phyloP scores from a whole-genome alignment of 2,113 vertebrate species.

The Scartelaos histophorus region DNA sequence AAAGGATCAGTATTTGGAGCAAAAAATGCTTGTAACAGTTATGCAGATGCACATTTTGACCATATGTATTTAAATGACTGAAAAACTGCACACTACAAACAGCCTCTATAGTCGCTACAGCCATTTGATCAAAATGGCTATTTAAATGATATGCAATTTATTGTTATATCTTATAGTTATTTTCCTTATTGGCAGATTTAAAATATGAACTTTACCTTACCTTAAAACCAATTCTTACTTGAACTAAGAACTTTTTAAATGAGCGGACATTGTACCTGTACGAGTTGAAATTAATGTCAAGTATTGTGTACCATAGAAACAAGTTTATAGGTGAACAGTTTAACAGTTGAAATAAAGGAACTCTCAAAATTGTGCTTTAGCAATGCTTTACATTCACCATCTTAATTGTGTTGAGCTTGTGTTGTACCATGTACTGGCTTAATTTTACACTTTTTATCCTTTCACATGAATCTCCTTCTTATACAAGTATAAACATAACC shows the following conservation, averaged over 20 bases:
- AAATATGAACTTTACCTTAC: too few species aligned
- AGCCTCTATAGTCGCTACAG: not conserved
- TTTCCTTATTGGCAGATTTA: not conserved
- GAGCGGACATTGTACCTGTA: too few species aligned
- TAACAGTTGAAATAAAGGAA: conserved; percentile 20
- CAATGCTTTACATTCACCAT: conserved; percentile 75
- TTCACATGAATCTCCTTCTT: conserved; percentile 46
- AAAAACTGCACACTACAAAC: conserved; percentile 8
- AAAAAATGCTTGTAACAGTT: conserved; percentile 20
- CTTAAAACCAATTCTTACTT: too few species aligned
- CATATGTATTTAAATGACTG: not conserved
- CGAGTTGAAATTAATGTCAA: not conserved
- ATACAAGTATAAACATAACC: conserved; percentile 72
- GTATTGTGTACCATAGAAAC: conserved; percentile 31
- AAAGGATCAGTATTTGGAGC: not conserved
- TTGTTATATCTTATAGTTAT: not conserved
- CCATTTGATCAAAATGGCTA: not conserved
- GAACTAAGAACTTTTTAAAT: too few species aligned
- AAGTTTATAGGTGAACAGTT: conserved; percentile 36
- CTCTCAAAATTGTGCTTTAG: conserved; percentile 74
- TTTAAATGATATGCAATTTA: not conserved
- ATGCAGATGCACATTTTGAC: conserved; percentile 3
- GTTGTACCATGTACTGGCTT: conserved; percentile 37
- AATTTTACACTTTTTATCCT: conserved; percentile 63
- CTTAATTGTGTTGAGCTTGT: conserved; percentile 47